Evolutionary conservation across 2,113 vertebrate genomes (phyloP), one percentile per base, ranked within the genome.

Genomic region (Mastomys natalensis): DNA sequence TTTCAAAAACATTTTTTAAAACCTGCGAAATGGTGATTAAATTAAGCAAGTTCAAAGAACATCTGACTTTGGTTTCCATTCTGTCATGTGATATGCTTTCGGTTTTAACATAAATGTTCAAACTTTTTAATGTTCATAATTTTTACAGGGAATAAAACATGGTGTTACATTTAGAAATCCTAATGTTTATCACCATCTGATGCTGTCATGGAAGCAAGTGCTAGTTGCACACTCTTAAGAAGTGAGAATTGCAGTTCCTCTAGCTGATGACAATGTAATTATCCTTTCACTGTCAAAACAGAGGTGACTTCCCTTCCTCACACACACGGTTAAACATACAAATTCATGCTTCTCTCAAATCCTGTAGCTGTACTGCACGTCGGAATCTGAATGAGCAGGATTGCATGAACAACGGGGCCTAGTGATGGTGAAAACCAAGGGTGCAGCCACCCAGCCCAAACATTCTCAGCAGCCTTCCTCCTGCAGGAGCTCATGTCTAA

Each of bases 261-360:
- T 97, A 98, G 96, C 97, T 98, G 97, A 98, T 98, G 97, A 98
- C 98, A 98, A 97, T 97, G 94, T 98, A 98, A 98, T 97, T 98
- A 98, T 96, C 90, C 94, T 86, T 81, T 81, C 64, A 93, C 96
- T 98, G 98, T 98, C 97, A 98, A 98, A 97, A 98, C 12, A 97
- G 94, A 98, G 96, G 97, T 97, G 72, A 96, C 96, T 97, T 97
- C 95, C 96, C 43, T 96, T 98, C 87, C 80, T 97, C 48, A 94
- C 80, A 98, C 55, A 96, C 94, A 94, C 55, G 92, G 97, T 97
- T 96, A 95, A 91, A 95, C 68, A 96, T 96, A 94, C 95, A 97
- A 97, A 97, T 93, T 55, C 93, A 94, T 66, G 89, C 97, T 97
- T 85, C 95, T 95, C 91, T 97, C 86, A 95, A 97, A 94, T 89